Conservation (phyloP, 53 echinoderm and acorn worm genomes). For the Hippasteria phrygiana region DNA sequence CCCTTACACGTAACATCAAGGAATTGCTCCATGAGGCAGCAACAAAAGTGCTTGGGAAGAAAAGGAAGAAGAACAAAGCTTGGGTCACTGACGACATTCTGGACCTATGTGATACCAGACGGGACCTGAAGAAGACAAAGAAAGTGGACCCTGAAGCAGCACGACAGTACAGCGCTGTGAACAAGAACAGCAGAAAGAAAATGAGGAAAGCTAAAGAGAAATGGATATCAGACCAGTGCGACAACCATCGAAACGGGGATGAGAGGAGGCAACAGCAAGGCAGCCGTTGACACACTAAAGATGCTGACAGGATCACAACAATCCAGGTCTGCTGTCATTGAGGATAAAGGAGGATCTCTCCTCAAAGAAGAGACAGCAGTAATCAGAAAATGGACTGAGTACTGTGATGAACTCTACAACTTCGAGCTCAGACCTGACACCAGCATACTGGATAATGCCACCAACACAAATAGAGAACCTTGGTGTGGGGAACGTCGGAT, state of each 20-base stretch:
- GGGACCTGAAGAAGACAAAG: constrained; percentile 25
- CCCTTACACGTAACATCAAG: background rate
- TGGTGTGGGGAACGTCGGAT: no score
- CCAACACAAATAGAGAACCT: background rate
- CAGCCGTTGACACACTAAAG: constrained; percentile 6
- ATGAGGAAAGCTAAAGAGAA: constrained; percentile 35
- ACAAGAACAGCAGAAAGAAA: background rate
- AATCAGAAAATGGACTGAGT: constrained; percentile 1
- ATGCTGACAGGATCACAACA: background rate
- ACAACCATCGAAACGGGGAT: background rate
- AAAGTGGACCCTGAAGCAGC: background rate
- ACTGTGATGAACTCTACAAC: constrained; percentile 37
- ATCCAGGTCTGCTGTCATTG: background rate
- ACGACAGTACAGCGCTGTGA: background rate
- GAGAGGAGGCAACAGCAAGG: constrained; percentile 7
- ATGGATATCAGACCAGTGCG: constrained; percentile 17
- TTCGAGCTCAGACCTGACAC: background rate
- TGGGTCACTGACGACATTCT: constrained; percentile 54
- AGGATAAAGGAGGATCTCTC: background rate
- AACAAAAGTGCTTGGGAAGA: constrained; percentile 46
- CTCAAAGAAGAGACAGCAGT: constrained; percentile 13
- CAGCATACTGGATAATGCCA: no score
- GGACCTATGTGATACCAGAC: constrained; percentile 45
- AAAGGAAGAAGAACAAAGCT: background rate
- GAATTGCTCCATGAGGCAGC: constrained; percentile 17